Evolutionary conservation across 2,888 invertebrate species (phyloP).

Genomic region (Cataglyphis livida): DNA sequence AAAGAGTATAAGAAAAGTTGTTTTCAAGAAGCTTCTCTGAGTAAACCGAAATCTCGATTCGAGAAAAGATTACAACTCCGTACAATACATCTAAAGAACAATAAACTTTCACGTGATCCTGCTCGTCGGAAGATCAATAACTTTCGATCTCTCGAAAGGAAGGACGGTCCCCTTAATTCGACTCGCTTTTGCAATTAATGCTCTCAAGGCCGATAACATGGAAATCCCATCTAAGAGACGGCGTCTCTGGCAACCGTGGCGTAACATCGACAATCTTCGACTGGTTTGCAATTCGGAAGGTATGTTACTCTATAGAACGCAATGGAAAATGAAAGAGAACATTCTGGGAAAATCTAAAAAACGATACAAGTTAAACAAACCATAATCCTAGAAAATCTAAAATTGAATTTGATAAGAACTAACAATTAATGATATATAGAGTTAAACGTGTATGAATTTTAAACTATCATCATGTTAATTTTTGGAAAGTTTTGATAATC

Average conservation of each 20-base stretch:
- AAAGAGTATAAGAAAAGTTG: background rate
- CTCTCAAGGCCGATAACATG: constrained; percentile 69
- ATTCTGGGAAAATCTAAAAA: background rate
- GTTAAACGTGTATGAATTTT: background rate
- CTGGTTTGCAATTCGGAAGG: constrained; percentile 62
- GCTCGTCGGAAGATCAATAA: background rate
- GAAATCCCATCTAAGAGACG: constrained; percentile 78
- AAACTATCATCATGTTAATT: background rate
- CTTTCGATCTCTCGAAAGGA: background rate
- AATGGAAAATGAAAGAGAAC: background rate
- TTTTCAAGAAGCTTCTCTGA: background rate
- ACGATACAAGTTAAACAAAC: background rate
- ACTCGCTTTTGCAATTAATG: constrained; percentile 46
- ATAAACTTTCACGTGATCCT: background rate
- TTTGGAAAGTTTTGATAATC: background rate
- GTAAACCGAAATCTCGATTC: background rate
- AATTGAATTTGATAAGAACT: background rate
- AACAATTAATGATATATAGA: background rate
- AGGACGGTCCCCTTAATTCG: background rate
- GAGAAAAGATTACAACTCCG: background rate
- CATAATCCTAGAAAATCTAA: background rate
- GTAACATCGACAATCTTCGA: constrained; percentile 74
- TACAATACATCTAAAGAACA: background rate
- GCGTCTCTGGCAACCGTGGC: constrained; percentile 84
- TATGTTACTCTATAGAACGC: background rate